Evolutionary conservation across 2,113 vertebrate species (phyloP).

Genomic region (Dascyllus trimaculatus): DNA sequence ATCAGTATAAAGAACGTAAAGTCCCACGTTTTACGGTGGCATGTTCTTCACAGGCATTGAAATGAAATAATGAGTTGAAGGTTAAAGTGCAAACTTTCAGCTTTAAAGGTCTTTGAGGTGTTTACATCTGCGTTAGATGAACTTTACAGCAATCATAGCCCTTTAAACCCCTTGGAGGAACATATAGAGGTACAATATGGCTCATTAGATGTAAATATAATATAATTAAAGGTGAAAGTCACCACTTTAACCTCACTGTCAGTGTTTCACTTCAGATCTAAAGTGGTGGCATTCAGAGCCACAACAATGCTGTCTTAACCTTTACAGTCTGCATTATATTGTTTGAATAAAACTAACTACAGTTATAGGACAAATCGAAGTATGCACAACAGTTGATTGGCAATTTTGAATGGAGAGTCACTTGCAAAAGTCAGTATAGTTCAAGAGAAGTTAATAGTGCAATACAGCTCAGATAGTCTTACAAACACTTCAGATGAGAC

Average conservation of each 20-base stretch:
- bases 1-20: not conserved
- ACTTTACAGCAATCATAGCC: not conserved
- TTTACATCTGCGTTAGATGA: constrained; percentile 18
- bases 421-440: constrained; percentile 47
- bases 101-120: constrained; percentile 35
- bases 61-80: constrained; percentile 40
- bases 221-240: constrained; percentile 24
- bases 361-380: constrained; percentile 9
- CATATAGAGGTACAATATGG: too few species aligned
- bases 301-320: not conserved
- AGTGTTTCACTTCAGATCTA: constrained; percentile 17
- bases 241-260: constrained; percentile 16
- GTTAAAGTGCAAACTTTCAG: constrained; percentile 51
- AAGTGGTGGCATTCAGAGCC: constrained; percentile 2
- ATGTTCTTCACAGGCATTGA: constrained; percentile 38
- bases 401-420: constrained; percentile 27
- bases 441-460: constrained; percentile 31
- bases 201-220: too few species aligned
- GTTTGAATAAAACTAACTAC: constrained; percentile 19
- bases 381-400: constrained; percentile 16
- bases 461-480: constrained; percentile 8
- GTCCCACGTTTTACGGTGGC: constrained; percentile 8
- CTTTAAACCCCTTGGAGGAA: too few species aligned
- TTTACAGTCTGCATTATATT: not conserved
- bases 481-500: constrained; percentile 9